phyloP scores from a whole-genome alignment of 2,797 vertebrate species.

The Micropoecilia bifurca region DNA sequence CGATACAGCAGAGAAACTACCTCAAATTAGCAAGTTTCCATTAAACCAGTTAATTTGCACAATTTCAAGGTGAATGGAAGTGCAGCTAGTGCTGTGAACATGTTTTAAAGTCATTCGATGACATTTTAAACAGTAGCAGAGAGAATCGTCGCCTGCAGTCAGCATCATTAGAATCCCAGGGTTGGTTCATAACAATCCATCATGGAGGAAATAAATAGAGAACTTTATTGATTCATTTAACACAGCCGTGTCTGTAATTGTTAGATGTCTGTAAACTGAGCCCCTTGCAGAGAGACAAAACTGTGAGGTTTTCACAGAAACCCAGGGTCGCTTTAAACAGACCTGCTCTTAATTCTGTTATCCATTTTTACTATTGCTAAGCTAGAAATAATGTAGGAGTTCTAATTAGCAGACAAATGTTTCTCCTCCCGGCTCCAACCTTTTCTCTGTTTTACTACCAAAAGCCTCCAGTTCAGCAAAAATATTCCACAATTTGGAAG shows the following conservation, averaged over 20 bases:
- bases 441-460: conserved; percentile 26
- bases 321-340: background rate
- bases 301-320: background rate
- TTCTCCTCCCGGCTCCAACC: conserved; percentile 9
- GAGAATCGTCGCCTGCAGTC: background rate
- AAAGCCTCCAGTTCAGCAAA: conserved; percentile 14
- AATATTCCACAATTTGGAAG: conserved; percentile 19
- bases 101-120: background rate
- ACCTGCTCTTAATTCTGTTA: conserved; percentile 14
- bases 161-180: background rate
- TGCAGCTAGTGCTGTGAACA: background rate
- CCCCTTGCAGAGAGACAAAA: background rate
- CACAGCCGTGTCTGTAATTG: background rate
- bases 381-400: conserved; percentile 41
- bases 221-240: background rate
- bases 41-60: no score
- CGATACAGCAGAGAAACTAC: no score
- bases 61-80: no score
- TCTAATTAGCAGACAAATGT: conserved; percentile 41
- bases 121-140: conserved; percentile 5
- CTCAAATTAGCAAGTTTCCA: no score
- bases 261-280: background rate
- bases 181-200: background rate
- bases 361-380: conserved; percentile 16
- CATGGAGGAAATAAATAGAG: background rate